Evolutionary conservation across 1,140 invertebrate genomes (phyloP).

Genomic region (Bombyx mori): DNA sequence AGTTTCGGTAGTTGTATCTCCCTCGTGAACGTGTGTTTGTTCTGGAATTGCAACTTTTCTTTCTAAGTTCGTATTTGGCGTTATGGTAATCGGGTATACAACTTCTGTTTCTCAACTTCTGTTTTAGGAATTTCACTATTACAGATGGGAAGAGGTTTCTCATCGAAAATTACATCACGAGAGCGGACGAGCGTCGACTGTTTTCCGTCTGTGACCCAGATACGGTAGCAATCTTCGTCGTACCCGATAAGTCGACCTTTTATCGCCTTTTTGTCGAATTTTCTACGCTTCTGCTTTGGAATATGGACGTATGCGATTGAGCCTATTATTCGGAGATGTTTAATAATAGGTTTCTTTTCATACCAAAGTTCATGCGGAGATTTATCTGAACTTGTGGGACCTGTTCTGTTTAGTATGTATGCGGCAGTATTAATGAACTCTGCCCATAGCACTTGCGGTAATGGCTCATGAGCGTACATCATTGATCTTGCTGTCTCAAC

Average conservation of each 20-base stretch:
- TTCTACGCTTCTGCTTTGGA: constrained; percentile 17
- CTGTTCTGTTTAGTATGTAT: constrained; percentile 49
- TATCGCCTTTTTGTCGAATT: constrained; percentile 15
- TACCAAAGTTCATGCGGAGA: constrained; percentile 21
- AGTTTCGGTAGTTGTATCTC: no score
- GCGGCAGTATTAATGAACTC: constrained; percentile 48
- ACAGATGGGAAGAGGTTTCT: no score
- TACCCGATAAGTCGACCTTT: constrained; percentile 38
- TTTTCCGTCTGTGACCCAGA: constrained; percentile 4
- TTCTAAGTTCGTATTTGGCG: no score
- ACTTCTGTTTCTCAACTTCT: no score
- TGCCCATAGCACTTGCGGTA: constrained; percentile 43
- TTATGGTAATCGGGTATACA: no score
- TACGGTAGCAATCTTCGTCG: background rate
- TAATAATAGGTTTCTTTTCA: constrained; percentile 14
- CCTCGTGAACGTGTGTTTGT: no score
- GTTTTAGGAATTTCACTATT: no score
- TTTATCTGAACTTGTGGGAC: constrained; percentile 5
- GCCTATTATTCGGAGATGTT: constrained; percentile 12
- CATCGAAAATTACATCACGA: no score
- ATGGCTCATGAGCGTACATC: constrained; percentile 10
- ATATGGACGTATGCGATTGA: constrained; percentile 14
- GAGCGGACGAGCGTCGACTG: no score
- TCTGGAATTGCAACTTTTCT: no score
- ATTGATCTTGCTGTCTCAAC: constrained; percentile 56